These are phyloP conservation scores for Oreochromis mossambicus DNA, from an alignment of 2,797 vertebrate genomes.

Conservation along the genomic window DNA sequence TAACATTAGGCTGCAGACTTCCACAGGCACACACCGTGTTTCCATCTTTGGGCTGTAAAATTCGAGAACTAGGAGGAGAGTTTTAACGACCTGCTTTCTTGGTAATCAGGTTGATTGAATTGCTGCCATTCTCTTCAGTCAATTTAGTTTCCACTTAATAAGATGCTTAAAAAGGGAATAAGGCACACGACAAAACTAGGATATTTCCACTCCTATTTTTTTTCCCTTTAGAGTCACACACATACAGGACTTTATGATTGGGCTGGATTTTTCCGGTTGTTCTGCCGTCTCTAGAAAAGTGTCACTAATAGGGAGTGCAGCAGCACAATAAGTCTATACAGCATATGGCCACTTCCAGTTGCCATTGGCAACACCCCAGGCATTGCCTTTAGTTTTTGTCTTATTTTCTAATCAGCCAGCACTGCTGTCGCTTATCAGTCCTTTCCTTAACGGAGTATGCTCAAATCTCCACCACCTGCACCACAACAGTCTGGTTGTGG, in stretches of 20 bases:
- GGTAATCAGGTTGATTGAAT: slow-evolving; percentile 66
- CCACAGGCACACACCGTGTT: background rate
- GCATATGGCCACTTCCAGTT: slow-evolving; percentile 65
- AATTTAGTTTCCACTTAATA: slow-evolving; percentile 62
- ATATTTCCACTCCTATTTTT: background rate
- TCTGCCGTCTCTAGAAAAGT: slow-evolving; percentile 38
- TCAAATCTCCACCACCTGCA: background rate
- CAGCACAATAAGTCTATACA: slow-evolving; percentile 55
- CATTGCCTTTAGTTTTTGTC: slow-evolving; percentile 59
- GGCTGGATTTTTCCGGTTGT: slow-evolving; percentile 23
- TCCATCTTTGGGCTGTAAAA: slow-evolving; percentile 21
- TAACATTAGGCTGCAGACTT: background rate
- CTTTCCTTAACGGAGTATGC: slow-evolving; percentile 1
- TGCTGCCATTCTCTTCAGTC: slow-evolving; percentile 50
- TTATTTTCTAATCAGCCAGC: slow-evolving; percentile 56
- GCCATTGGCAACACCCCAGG: slow-evolving; percentile 69
- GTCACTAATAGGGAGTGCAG: slow-evolving; percentile 50
- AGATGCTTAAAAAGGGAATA: slow-evolving; percentile 59
- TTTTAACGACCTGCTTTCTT: slow-evolving; percentile 58
- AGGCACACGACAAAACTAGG: slow-evolving; percentile 39
- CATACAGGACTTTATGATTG: slow-evolving; percentile 17
- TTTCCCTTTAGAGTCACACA: background rate
- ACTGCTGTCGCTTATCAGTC: slow-evolving; percentile 44
- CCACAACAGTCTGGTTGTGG: background rate
- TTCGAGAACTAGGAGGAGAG: slow-evolving; percentile 26